These are phyloP conservation scores for Philhelius pedissequus DNA, from an alignment of 2,888 invertebrate genomes.

Conservation along the genomic window DNA sequence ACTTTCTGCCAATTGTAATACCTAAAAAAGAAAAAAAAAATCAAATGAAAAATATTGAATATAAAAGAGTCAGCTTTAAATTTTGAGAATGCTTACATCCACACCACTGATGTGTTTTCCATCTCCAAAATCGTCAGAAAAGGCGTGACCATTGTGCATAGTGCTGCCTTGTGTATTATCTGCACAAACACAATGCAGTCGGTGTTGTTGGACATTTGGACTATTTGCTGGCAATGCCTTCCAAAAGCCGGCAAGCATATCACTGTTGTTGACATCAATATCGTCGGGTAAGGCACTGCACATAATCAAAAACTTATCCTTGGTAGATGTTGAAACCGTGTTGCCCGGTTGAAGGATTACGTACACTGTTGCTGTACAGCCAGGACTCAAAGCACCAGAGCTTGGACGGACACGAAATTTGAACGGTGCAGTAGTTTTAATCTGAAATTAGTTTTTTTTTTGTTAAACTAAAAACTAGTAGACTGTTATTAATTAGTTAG, in stretches of 20 bases:
- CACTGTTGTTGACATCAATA: conserved; percentile 79
- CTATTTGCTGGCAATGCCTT: conserved; percentile 82
- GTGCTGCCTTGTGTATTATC: conserved; percentile 23
- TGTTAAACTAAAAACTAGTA: too few species aligned
- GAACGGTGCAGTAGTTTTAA: conserved; percentile 97
- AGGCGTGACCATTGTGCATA: conserved; percentile 71
- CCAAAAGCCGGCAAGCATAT: conserved; percentile 88
- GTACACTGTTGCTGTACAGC: conserved; percentile 83
- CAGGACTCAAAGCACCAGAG: conserved; percentile 86
- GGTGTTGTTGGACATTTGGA: conserved; percentile 84
- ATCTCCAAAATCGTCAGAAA: conserved; percentile 72
- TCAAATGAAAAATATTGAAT: neutral
- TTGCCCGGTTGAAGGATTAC: conserved; percentile 89
- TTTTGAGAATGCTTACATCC: conserved; percentile 22
- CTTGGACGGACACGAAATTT: conserved; percentile 96
- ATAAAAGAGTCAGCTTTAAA: neutral
- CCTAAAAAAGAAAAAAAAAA: conserved; percentile 52
- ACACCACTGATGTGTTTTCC: conserved; percentile 45
- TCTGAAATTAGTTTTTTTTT: conserved; percentile 82
- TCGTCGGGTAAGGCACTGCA: conserved; percentile 84
- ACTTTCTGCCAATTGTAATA: conserved; percentile 77
- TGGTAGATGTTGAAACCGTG: conserved; percentile 83
- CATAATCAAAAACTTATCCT: conserved; percentile 94
- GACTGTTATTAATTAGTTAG: too few species aligned
- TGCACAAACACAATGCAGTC: conserved; percentile 82